Conservation (phyloP, 1,140 invertebrate species). For the Hyphantria cunea region DNA sequence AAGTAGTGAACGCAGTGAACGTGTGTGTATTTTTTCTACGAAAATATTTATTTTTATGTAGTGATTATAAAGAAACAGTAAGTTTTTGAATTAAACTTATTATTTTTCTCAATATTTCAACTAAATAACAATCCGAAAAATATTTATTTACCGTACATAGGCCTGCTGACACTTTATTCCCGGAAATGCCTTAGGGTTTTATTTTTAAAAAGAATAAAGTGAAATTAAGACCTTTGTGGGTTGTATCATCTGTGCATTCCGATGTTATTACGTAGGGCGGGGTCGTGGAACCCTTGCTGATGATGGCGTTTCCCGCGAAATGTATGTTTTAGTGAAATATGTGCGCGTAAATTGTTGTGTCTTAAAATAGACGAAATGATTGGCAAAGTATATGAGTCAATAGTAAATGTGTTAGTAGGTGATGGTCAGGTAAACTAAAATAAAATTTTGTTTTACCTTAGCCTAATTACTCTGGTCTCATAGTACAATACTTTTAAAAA, state of each 20-base stretch:
- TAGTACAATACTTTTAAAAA: slow-evolving; percentile 24
- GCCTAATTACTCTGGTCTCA: slow-evolving; percentile 53
- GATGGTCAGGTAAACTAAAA: slow-evolving; percentile 71
- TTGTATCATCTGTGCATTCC: slow-evolving; percentile 73
- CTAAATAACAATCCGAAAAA: not conserved
- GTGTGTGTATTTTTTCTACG: slow-evolving; percentile 63
- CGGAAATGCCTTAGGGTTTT: slow-evolving; percentile 63
- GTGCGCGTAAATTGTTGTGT: slow-evolving; percentile 41
- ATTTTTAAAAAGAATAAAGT: slow-evolving; percentile 62
- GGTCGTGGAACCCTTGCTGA: slow-evolving; percentile 46
- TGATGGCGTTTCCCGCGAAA: slow-evolving; percentile 54
- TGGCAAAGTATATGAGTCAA: slow-evolving; percentile 57
- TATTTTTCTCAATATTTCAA: slow-evolving; percentile 13
- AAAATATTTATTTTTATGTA: slow-evolving; percentile 69
- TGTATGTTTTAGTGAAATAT: slow-evolving; percentile 43
- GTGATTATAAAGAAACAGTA: slow-evolving; percentile 63
- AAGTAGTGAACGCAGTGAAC: slow-evolving; percentile 71
- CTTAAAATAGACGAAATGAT: slow-evolving; percentile 69
- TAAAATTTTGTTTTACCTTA: slow-evolving; percentile 67
- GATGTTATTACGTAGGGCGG: slow-evolving; percentile 62
- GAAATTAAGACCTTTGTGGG: slow-evolving; percentile 63
- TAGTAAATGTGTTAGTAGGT: slow-evolving; percentile 71
- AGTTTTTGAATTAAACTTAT: slow-evolving; percentile 68
- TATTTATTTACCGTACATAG: not conserved
- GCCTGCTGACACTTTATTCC: slow-evolving; percentile 38